Base-by-base conservation (phyloP, 2,113 vertebrate genomes). In the Sarotherodon lohbergeri region DNA sequence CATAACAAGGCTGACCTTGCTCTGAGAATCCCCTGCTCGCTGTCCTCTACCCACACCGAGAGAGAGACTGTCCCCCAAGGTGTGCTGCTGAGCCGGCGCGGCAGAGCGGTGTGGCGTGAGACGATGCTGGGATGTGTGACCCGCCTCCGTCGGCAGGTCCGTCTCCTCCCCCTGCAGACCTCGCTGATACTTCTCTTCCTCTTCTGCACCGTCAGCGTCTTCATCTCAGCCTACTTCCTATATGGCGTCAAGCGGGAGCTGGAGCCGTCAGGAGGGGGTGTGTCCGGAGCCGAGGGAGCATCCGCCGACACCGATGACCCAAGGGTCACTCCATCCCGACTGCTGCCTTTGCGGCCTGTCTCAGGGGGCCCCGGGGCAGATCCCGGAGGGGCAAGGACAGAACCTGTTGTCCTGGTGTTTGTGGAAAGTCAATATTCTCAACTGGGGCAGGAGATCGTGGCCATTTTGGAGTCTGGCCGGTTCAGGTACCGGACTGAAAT, bases 371-470 rank as follows among this genome's bases (percentile, higher is more conserved):
- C 94, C 0, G 93, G 95, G 8, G 50, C 54, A 63, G 94, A 95
- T 6, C 95, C 93, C 0, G 94, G 97, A 29, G 97, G 97, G 6
- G 96, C 97, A 71, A 97, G 98, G 87, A 99, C 98, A 0, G 98
- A 99, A 89, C 97, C 98, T 0, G 96, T 99, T 94, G 98, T 99
- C 90, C 95, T 99, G 93, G 98, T 99, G 88, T 99, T 99, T 2
- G 98, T 99, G 94, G 98, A 99, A 94, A 99, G 98, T 93, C 98
- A 98, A 87, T 99, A 99, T 95, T 99, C 98, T 0, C 98, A 99
- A 91, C 96, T 99, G 92, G 98, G 98, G 79, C 98, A 99, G 96
- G 98, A 99, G 93, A 99, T 99, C 2, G 98, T 99, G 94, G 98
- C 98, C 91, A 98, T 99, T 93, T 93, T 99, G 96, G 98, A 99